These are phyloP conservation scores for Phyllotreta cruciferae DNA, from an alignment of 2,888 invertebrate species.

Conservation along the genomic window DNA sequence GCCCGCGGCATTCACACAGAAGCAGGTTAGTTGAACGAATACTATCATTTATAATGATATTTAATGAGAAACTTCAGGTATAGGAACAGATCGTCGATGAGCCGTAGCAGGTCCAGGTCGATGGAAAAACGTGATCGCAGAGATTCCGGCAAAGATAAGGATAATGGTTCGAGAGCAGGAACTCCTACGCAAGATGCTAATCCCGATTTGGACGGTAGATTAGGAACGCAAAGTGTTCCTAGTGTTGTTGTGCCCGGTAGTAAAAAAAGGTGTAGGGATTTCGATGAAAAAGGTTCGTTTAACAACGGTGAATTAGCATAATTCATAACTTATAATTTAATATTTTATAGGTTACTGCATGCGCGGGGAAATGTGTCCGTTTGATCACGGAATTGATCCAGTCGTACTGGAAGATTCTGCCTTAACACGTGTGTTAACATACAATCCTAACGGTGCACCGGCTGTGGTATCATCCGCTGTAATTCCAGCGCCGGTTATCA, in stretches of 20 bases:
- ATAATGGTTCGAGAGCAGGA: slow-evolving; percentile 54
- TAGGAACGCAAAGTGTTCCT: slow-evolving; percentile 64
- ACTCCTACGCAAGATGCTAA: slow-evolving; percentile 68
- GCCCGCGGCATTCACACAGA: slow-evolving; percentile 48
- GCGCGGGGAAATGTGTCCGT: slow-evolving; percentile 95
- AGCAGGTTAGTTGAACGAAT: slow-evolving; percentile 32
- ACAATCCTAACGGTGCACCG: slow-evolving; percentile 60
- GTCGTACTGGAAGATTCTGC: slow-evolving; percentile 91
- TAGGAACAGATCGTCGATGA: slow-evolving; percentile 43
- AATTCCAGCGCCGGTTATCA: slow-evolving; percentile 42
- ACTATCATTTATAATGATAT: background rate
- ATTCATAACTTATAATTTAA: background rate
- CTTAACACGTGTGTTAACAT: slow-evolving; percentile 64
- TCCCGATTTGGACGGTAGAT: slow-evolving; percentile 64
- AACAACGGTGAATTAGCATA: background rate
- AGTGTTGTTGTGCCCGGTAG: slow-evolving; percentile 59
- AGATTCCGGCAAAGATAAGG: slow-evolving; percentile 57
- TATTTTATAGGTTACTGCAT: slow-evolving; percentile 69
- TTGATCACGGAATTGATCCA: slow-evolving; percentile 96
- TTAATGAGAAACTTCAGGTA: slow-evolving; percentile 29
- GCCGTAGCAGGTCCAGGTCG: slow-evolving; percentile 60
- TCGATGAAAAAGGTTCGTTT: slow-evolving; percentile 71
- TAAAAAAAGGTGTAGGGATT: slow-evolving; percentile 84
- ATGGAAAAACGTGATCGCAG: slow-evolving; percentile 60
- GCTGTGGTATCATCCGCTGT: slow-evolving; percentile 44